Evolutionary conservation across 2,888 invertebrate species (phyloP).

Genomic region (Physocephala rufipes): DNA sequence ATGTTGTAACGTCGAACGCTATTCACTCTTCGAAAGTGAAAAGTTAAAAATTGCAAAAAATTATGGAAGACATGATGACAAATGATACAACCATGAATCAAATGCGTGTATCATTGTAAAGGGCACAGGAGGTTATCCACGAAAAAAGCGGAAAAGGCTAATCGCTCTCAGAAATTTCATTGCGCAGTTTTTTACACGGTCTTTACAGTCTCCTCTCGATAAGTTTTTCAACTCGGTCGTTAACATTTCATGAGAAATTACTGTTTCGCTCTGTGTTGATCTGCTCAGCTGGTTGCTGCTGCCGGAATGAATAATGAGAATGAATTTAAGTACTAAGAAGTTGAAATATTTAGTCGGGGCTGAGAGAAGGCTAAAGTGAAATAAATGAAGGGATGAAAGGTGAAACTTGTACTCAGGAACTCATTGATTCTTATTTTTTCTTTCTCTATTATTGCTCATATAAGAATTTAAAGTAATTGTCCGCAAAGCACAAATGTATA

Average conservation of each 20-base stretch:
- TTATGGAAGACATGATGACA: conserved; percentile 62
- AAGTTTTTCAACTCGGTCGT: too few species aligned
- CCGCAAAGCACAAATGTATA: too few species aligned
- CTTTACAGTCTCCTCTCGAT: neutral
- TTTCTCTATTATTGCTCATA: too few species aligned
- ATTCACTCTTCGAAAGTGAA: conserved; percentile 36
- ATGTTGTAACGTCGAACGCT: conserved; percentile 1
- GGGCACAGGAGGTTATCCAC: conserved; percentile 38
- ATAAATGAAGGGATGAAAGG: too few species aligned
- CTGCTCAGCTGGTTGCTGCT: neutral
- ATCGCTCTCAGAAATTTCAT: too few species aligned
- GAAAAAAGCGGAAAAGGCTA: conserved; percentile 8
- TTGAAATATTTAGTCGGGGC: conserved; percentile 18
- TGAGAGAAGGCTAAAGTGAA: too few species aligned
- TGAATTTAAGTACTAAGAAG: conserved; percentile 51
- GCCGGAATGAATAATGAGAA: conserved; percentile 43
- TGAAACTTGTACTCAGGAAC: too few species aligned
- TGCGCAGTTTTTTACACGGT: too few species aligned
- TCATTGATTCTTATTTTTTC: too few species aligned
- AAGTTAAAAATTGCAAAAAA: conserved; percentile 42
- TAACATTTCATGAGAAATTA: too few species aligned
- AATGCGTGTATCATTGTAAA: conserved; percentile 57
- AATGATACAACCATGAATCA: conserved; percentile 61
- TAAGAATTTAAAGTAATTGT: too few species aligned
- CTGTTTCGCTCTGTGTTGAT: too few species aligned